phyloP scores from a whole-genome alignment of 2,113 vertebrate genomes.

The Herpailurus yagouaroundi region DNA sequence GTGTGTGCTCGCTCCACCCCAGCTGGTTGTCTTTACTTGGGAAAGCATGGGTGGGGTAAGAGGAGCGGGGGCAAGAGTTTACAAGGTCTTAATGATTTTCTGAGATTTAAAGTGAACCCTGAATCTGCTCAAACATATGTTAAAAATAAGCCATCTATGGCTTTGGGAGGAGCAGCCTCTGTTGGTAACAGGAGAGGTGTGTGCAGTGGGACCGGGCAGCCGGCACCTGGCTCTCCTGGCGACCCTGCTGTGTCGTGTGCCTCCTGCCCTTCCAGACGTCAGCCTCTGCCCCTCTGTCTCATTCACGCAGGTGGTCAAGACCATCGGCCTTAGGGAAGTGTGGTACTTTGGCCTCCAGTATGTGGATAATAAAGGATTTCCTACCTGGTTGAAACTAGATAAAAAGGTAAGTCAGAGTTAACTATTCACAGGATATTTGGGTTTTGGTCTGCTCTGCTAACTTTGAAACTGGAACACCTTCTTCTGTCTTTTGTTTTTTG shows the following conservation, averaged over 20 bases:
- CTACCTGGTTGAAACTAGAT: slow-evolving; percentile 97
- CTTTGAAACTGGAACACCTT: not conserved
- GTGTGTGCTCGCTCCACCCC: not conserved
- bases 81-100: not conserved
- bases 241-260: not conserved
- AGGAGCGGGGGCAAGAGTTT: not conserved
- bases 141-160: not conserved
- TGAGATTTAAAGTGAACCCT: not conserved
- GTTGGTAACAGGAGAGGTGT: not conserved
- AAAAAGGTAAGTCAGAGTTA: slow-evolving; percentile 92
- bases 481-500: not conserved
- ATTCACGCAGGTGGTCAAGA: slow-evolving; percentile 94
- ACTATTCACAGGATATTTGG: slow-evolving; percentile 60
- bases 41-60: rapidly evolving
- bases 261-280: not conserved
- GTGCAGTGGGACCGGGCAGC: rapidly evolving
- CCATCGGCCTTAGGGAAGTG: slow-evolving; percentile 94
- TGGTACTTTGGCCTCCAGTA: slow-evolving; percentile 99
- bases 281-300: not conserved
- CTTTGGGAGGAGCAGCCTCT: not conserved
- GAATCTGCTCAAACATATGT: not conserved
- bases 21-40: not conserved
- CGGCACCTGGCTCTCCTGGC: rapidly evolving
- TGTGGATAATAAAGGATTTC: slow-evolving; percentile 93
- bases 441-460: not conserved